Conservation (phyloP, 2,113 vertebrate genomes). For the Mionectes macconnelli region DNA sequence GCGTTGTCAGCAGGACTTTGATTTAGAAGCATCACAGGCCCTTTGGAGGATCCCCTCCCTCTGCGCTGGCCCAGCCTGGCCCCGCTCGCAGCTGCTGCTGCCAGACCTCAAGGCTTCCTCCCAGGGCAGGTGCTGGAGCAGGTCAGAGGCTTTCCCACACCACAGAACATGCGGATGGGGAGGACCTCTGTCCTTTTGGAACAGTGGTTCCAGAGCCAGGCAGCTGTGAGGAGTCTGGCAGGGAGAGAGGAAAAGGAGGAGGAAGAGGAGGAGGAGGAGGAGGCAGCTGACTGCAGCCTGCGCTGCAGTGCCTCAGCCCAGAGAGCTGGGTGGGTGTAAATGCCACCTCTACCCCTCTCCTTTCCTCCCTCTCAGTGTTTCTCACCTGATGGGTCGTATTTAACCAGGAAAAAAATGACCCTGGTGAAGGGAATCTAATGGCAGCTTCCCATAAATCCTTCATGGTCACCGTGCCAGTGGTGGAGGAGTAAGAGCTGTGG, state of each 20-base stretch:
- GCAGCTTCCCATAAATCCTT: not conserved
- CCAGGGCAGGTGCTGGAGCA: not conserved
- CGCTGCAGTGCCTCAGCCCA: not conserved
- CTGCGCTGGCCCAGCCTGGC: not conserved
- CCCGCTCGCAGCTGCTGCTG: not conserved
- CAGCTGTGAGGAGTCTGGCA: not conserved
- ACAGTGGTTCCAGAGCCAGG: not conserved
- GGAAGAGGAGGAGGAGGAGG: not conserved
- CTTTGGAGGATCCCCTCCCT: constrained; percentile 1
- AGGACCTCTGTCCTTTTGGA: not conserved
- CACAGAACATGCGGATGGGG: not conserved
- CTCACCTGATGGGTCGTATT: not conserved
- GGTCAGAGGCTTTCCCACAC: not conserved
- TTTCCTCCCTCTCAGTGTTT: not conserved
- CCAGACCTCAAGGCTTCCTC: not conserved
- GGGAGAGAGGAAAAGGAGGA: not conserved
- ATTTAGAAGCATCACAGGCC: constrained; percentile 13
- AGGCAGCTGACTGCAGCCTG: not conserved
- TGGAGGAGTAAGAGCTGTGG: not conserved
- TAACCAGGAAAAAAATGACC: constrained; percentile 13
- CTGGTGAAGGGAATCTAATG: not conserved
- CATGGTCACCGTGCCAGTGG: not conserved
- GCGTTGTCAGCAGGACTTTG: constrained; percentile 10
- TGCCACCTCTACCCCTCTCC: not conserved
- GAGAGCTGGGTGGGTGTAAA: not conserved